Evolutionary conservation across 2,797 vertebrate genomes (phyloP).

Genomic region (Spheniscus humboldti): DNA sequence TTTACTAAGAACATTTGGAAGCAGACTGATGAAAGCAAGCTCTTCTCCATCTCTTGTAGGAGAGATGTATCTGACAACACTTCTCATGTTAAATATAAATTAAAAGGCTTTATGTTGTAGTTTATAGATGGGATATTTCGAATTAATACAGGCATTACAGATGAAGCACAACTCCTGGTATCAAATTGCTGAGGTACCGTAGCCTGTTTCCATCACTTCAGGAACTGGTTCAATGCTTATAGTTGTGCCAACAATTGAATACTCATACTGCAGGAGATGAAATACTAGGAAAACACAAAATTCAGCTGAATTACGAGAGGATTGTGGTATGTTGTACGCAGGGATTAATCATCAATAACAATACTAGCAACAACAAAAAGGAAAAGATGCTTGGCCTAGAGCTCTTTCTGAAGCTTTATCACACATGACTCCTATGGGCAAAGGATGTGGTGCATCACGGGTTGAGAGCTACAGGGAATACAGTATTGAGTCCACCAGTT

Average conservation of each 20-base stretch:
- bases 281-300: background rate
- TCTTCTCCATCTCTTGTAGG: background rate
- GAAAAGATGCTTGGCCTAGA: background rate
- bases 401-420: background rate
- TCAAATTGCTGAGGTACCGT: accelerated
- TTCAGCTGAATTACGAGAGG: background rate
- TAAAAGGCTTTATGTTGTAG: background rate
- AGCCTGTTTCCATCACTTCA: background rate
- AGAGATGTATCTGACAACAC: background rate
- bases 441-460: background rate
- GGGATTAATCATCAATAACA: background rate
- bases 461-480: background rate
- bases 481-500: background rate
- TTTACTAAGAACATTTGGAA: background rate
- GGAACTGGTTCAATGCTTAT: background rate
- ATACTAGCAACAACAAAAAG: background rate
- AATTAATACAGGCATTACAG: background rate
- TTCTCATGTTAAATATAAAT: background rate
- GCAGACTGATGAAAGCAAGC: background rate
- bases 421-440: background rate
- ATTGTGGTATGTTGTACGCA: background rate
- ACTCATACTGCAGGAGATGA: background rate
- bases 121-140: background rate
- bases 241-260: background rate
- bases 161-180: background rate